These are phyloP conservation scores for Laticauda laticaudata DNA, from an alignment of 2,113 vertebrate genomes.

Conservation along the genomic window DNA sequence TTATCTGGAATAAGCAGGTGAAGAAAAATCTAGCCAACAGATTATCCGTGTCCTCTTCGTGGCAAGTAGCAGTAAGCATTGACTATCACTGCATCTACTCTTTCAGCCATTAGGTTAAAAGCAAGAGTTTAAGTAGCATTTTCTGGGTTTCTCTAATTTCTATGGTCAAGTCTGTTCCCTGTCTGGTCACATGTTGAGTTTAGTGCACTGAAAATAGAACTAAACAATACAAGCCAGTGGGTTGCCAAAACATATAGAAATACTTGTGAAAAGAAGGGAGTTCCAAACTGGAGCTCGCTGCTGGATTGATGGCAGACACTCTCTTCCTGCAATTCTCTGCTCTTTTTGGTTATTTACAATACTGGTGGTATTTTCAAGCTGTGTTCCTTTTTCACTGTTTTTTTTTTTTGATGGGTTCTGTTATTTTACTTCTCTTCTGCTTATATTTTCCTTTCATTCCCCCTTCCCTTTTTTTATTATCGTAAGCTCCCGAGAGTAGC, in stretches of 20 bases:
- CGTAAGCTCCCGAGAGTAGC: too few relatives aligned
- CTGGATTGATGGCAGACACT: background rate
- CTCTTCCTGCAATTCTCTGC: too few relatives aligned
- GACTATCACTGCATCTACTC: background rate
- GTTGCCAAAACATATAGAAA: background rate
- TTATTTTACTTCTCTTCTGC: too few relatives aligned
- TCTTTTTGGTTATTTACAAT: too few relatives aligned
- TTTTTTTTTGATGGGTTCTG: too few relatives aligned
- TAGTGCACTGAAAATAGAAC: background rate
- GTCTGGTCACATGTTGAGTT: background rate
- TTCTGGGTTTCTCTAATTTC: background rate
- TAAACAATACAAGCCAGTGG: background rate
- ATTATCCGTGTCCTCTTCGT: background rate
- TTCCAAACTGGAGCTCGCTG: background rate
- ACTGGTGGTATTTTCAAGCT: too few relatives aligned
- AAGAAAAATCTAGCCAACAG: background rate
- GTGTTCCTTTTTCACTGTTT: too few relatives aligned
- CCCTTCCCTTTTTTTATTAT: too few relatives aligned
- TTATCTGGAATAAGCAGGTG: background rate
- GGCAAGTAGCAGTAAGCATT: background rate
- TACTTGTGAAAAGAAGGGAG: background rate
- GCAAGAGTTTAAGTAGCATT: background rate
- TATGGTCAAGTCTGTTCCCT: background rate
- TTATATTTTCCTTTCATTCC: too few relatives aligned
- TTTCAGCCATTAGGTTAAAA: background rate